phyloP scores from a whole-genome alignment of 2,888 invertebrate species.

The Ramazzottius varieornatus region DNA sequence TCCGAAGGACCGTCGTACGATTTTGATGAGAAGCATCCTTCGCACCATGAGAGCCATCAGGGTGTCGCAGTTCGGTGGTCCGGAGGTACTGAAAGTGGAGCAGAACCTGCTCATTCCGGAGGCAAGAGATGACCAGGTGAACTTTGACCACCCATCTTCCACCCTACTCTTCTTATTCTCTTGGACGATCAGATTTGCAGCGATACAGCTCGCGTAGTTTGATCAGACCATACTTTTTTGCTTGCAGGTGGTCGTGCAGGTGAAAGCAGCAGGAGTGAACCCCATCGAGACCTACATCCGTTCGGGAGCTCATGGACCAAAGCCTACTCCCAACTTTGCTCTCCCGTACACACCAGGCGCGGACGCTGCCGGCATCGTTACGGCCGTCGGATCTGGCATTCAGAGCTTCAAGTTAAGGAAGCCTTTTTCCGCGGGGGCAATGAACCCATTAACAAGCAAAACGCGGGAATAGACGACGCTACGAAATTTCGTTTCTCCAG shows the following conservation, averaged over 20 bases:
- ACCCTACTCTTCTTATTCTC: neutral
- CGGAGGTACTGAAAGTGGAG: constrained; percentile 23
- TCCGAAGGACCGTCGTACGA: too few species aligned
- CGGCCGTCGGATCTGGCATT: constrained; percentile 23
- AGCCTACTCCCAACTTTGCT: constrained; percentile 15
- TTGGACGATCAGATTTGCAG: too few species aligned
- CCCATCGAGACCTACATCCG: constrained; percentile 33
- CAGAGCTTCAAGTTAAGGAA: too few species aligned
- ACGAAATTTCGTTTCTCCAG: too few species aligned
- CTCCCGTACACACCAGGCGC: constrained; percentile 30
- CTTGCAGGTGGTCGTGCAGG: constrained; percentile 27
- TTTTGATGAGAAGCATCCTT: too few species aligned
- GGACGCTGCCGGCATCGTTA: constrained; percentile 30
- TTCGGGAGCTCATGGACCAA: constrained; percentile 22
- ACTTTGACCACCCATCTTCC: neutral
- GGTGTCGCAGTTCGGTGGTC: constrained; percentile 24
- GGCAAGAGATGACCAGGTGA: constrained; percentile 16
- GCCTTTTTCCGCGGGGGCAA: too few species aligned
- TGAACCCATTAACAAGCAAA: too few species aligned
- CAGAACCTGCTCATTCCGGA: constrained; percentile 15
- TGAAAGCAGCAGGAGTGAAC: constrained; percentile 29
- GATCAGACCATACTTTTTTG: too few species aligned
- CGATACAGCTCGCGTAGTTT: too few species aligned
- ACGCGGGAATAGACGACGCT: too few species aligned
- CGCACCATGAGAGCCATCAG: constrained; percentile 20